These are phyloP conservation scores for Rhyacichthys aspro DNA, from an alignment of 2,797 vertebrate species.

Conservation along the genomic window DNA sequence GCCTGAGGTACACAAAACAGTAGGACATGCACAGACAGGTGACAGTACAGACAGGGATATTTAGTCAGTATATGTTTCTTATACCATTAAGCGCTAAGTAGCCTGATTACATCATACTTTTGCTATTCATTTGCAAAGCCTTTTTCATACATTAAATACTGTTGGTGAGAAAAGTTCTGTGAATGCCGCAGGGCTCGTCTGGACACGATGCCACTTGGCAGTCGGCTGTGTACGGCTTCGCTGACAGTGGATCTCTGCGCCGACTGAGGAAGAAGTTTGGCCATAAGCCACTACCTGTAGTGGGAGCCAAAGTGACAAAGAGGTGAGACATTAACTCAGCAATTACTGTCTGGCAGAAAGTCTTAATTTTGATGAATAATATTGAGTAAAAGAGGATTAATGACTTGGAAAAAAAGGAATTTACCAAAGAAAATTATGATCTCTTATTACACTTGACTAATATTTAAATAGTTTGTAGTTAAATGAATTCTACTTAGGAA, in stretches of 20 bases:
- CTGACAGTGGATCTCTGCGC: slow-evolving; percentile 76
- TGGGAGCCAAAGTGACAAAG: slow-evolving; percentile 84
- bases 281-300: slow-evolving; percentile 80
- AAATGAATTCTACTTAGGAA: background rate
- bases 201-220: slow-evolving; percentile 88
- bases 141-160: too few species aligned
- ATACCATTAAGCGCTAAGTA: too few species aligned
- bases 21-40: too few species aligned
- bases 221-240: slow-evolving; percentile 84
- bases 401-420: background rate
- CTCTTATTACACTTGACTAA: background rate
- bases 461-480: slow-evolving; percentile 3
- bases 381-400: too few species aligned
- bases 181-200: slow-evolving; percentile 79
- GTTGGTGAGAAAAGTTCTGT: too few species aligned
- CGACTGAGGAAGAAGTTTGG: slow-evolving; percentile 81
- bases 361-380: slow-evolving; percentile 19
- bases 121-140: too few species aligned
- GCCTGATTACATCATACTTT: too few species aligned
- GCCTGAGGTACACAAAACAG: slow-evolving; percentile 77
- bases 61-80: too few species aligned
- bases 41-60: too few species aligned
- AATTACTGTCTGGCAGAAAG: slow-evolving; percentile 36
- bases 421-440: background rate
- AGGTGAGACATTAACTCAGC: slow-evolving; percentile 70